phyloP scores from a whole-genome alignment of 2,797 vertebrate species.

The Glyptemys insculpta region DNA sequence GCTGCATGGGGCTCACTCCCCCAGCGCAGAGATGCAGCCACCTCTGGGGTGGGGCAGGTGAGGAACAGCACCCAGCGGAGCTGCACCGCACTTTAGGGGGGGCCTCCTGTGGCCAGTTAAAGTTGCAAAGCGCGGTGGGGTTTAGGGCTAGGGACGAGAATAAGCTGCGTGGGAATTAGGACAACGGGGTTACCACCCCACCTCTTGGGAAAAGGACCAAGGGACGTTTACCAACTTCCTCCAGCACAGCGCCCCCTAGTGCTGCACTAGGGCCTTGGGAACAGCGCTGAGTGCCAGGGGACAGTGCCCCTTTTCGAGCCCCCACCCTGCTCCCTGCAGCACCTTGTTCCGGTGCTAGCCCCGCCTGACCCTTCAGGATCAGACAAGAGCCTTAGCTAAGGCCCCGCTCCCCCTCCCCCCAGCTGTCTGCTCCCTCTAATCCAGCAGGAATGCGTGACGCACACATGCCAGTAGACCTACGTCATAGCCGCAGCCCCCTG shows the following conservation, averaged over 20 bases:
- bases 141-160: neutral
- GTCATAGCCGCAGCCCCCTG: neutral
- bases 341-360: neutral
- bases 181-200: neutral
- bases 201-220: neutral
- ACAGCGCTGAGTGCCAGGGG: too few relatives aligned
- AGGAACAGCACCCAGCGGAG: too few relatives aligned
- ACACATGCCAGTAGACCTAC: neutral
- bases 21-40: too few relatives aligned
- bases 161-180: neutral
- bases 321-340: neutral
- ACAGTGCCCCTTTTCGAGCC: neutral
- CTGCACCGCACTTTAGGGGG: neutral
- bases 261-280: neutral
- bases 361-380: neutral
- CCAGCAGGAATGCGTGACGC: neutral
- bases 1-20: too few relatives aligned
- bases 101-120: neutral
- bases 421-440: neutral
- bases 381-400: neutral
- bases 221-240: neutral
- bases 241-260: too few relatives aligned
- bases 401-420: neutral
- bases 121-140: neutral
- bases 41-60: neutral